phyloP scores from a whole-genome alignment of 2,113 vertebrate species.

The Rhinopomastus cyanomelas region DNA sequence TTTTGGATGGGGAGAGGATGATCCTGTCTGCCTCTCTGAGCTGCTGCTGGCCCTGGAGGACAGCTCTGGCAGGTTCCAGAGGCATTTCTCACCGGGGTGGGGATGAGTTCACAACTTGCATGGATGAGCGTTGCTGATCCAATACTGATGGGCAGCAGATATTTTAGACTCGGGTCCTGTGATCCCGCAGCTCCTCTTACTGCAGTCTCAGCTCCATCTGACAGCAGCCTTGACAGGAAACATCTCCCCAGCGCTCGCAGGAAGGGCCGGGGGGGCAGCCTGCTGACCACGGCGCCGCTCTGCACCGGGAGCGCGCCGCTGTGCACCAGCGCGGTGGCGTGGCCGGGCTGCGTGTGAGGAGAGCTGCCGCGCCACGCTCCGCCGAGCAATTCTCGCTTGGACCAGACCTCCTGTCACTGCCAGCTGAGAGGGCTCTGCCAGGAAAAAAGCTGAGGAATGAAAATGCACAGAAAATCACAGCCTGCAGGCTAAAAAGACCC shows the following conservation, averaged over 20 bases:
- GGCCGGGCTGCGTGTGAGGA: neutral
- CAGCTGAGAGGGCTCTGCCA: neutral
- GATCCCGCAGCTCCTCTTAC: conserved; percentile 2
- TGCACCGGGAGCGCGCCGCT: neutral
- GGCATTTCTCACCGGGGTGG: neutral
- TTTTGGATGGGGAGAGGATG: neutral
- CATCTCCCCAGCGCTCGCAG: neutral
- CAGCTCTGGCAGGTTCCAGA: neutral
- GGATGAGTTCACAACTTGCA: neutral
- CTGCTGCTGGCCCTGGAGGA: neutral
- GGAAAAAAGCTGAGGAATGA: neutral
- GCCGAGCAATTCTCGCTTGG: neutral
- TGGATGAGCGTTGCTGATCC: neutral
- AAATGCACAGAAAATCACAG: neutral
- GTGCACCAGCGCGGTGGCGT: neutral
- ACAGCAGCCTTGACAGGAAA: neutral
- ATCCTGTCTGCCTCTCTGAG: neutral
- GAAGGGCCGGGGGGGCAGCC: neutral
- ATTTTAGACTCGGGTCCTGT: neutral
- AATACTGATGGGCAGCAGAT: neutral
- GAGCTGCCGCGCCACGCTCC: neutral
- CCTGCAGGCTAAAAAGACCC: neutral
- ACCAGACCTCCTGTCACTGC: neutral
- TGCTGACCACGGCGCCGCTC: neutral
- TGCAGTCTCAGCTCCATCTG: neutral